phyloP scores from a whole-genome alignment of 37 sponge, comb jelly and placozoan genomes.

The Spongilla lacustris region DNA sequence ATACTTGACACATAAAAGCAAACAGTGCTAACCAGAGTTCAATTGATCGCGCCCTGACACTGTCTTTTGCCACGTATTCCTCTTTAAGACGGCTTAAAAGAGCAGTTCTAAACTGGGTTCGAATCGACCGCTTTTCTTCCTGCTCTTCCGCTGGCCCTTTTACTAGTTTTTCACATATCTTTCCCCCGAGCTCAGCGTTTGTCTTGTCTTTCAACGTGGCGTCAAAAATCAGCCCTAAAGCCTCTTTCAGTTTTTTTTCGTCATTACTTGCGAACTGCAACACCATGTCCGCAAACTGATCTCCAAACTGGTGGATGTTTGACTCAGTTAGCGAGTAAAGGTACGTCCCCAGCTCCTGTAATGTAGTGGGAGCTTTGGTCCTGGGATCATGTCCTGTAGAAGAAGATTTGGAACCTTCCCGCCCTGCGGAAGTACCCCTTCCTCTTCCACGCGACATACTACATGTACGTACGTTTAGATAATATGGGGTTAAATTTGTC shows the following conservation, averaged over 20 bases:
- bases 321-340: constrained; percentile 14
- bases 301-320: constrained; percentile 53
- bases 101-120: constrained; percentile 19
- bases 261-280: constrained; percentile 29
- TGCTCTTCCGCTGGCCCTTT: neutral
- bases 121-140: constrained; percentile 3
- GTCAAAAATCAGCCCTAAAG: constrained; percentile 43
- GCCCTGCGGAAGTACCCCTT: neutral
- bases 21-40: constrained; percentile 77
- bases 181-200: constrained; percentile 50
- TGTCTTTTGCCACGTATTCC: constrained; percentile 49
- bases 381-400: neutral
- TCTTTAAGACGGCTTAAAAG: constrained; percentile 41
- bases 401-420: neutral
- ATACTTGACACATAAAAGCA: constrained; percentile 59
- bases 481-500: constrained; percentile 9
- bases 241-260: constrained; percentile 23
- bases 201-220: constrained; percentile 38
- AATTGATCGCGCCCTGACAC: constrained; percentile 51
- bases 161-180: constrained; percentile 49
- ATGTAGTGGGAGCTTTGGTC: neutral
- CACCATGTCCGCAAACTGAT: constrained; percentile 68
- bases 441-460: constrained; percentile 40
- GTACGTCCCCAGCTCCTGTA: constrained; percentile 24
- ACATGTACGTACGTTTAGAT: too few relatives aligned